A percentile compares a stretch with the other conserved stretches of the same genome.
Evolutionary conservation across 1,140 invertebrate species (phyloP).

Genomic region (Pararge aegeria): DNA sequence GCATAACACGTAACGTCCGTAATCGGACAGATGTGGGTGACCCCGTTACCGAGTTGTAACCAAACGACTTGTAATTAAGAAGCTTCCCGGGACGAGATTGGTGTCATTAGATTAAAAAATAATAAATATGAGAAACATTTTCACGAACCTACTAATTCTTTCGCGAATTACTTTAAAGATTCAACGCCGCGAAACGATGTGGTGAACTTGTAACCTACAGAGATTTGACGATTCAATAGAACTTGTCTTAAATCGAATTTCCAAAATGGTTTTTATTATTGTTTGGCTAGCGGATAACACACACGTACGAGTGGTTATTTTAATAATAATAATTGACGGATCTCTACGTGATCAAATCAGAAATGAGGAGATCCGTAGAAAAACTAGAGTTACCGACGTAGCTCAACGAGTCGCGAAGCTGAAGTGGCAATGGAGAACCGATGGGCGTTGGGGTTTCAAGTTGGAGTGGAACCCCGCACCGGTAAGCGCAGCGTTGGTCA

Average conservation of each 20-base stretch:
- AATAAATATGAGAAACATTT: constrained; percentile 31
- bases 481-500: too few species aligned
- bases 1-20: constrained; percentile 37
- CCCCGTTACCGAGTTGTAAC: constrained; percentile 42
- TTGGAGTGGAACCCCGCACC: too few species aligned
- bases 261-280: too few species aligned
- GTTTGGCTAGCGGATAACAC: too few species aligned
- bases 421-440: too few species aligned
- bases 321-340: too few species aligned
- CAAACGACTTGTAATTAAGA: constrained; percentile 51
- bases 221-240: neutral
- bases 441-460: too few species aligned
- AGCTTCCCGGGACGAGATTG: constrained; percentile 41
- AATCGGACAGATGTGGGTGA: constrained; percentile 52
- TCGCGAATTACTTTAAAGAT: neutral
- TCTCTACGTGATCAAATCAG: too few species aligned
- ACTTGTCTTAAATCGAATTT: neutral
- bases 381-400: too few species aligned
- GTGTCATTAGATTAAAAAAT: constrained; percentile 49
- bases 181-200: neutral
- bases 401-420: too few species aligned
- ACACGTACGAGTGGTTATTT: too few species aligned
- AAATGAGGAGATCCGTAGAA: too few species aligned
- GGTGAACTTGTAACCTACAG: neutral
- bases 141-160: constrained; percentile 1